Base-by-base conservation (phyloP, 30 jellyfish, hydroid and myxozoan species). In the Pelagia noctiluca region DNA sequence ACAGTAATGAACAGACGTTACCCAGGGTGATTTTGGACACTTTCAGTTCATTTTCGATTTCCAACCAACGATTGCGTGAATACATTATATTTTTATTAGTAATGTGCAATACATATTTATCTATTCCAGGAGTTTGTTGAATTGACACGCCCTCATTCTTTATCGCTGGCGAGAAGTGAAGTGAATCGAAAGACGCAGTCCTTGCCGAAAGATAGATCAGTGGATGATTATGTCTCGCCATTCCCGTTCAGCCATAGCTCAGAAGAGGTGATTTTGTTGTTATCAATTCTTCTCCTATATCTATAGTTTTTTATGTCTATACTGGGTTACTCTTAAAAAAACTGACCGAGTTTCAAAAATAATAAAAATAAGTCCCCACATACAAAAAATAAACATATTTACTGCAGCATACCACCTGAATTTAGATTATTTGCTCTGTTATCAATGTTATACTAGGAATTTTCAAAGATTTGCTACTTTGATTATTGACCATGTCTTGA, bases 171-270 rank as follows among this genome's bases (percentile, higher is more conserved):
- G 10, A 73, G 37, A 30, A 49, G 50, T 31, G 73, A 73, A 10
- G 26, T 50, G 30, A 28, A 47, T 35, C 91, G 49, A 0, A 30
- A 69, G 0, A 66, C 30, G 13, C 13, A 31, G 3, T 31, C 34
- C 34, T 53, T 19, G 79, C 77, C 50, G 33, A 46, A 74, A 30
- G 77, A 47, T 25, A 65, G 67, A 54, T 80, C 91, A 19, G 23
- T 38, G 25, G 91, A 80, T 50, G 84, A 80, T 7, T 83, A 80
- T 21, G 67, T 57, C n/a, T 67, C 91, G 10, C 54, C 76, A 30
- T 80, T 81, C 0, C 50, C 68, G 0, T 65, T 61, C 33, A 84
- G 91, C 13, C 83, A 66, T 8, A 80, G 67, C 68, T 34, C 48
- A 16, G 91, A 80, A 2, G 91, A 80, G 83, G 91, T 69, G 35